Evolutionary conservation across 2,888 invertebrate species (phyloP), one percentile per base, ranked within the genome.

Genomic region (Athalia circularis): DNA sequence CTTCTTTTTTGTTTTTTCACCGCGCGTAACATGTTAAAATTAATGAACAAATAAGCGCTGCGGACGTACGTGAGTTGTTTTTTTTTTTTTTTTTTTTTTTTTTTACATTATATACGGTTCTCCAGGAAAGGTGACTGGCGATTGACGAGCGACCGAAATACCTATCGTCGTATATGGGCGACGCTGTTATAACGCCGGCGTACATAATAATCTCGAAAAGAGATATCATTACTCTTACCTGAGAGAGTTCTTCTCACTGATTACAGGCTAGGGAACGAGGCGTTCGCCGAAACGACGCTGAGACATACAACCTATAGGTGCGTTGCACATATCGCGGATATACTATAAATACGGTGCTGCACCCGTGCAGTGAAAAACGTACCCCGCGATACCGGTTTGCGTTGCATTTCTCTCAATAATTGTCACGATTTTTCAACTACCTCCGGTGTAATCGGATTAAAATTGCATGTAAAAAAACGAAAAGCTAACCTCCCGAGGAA

Each of bases 211-310:
- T 52, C 29, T 68, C 52, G 52, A 54, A 68, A 54, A 43, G 52
- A 29, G 50, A 68, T 64, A 50, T 68, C 52, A 52, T 68, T 68
- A 68, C 68, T 29, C 52, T 48, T 5, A 61, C 13, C n/a, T 13
- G 61, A 13, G 52, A 52, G 52, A 68, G 68, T 68, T 68, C 54
- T 68, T 43, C 43, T 68, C 8, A 9, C 7, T 68, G 68, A 68
- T 68, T 68, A 68, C 52, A 68, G 68, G 29, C 54, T 4, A 5
- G 11, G 52, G 9, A 15, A 68, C 8, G 7, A 54, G 43, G 4
- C 68, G 43, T 68, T 68, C 29, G 5, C 7, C 9, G 54, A 68
- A 67, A 54, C 43, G 13, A 54, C 29, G 29, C 54, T 29, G 13
- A 9, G 50, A 15, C 48, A 29, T 29, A 29, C 2, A 29, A n/a